Percentiles rank a stretch among this genome's conserved stretches.
These are phyloP conservation scores for Petrolisthes manimaculis DNA, from an alignment of 2,888 invertebrate species.

Conservation along the genomic window DNA sequence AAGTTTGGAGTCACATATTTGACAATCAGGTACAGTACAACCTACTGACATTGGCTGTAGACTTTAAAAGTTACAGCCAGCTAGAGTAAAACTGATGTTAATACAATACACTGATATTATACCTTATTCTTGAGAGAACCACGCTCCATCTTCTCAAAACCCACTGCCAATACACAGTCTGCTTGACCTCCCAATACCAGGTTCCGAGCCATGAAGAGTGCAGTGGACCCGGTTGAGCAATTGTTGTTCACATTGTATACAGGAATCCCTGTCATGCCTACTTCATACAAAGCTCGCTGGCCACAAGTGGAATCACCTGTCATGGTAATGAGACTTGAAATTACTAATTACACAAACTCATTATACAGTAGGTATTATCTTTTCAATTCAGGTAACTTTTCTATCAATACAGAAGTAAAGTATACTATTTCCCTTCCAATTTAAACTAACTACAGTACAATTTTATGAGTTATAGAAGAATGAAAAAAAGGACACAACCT, in stretches of 20 bases:
- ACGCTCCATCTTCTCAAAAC: conserved; percentile 98
- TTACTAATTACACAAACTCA: background rate
- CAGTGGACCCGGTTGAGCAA: conserved; percentile 96
- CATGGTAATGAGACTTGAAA: conserved; percentile 40
- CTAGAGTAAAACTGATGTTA: too few relatives aligned
- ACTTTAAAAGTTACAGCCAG: too few relatives aligned
- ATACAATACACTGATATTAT: conserved; percentile 63
- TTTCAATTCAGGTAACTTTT: too few relatives aligned
- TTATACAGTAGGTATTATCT: too few relatives aligned
- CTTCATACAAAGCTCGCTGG: conserved; percentile 92
- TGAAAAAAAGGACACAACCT: too few relatives aligned
- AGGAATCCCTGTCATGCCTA: conserved; percentile 96
- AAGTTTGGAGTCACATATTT: too few relatives aligned
- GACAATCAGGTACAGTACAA: too few relatives aligned
- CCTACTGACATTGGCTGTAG: too few relatives aligned
- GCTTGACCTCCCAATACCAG: conserved; percentile 88
- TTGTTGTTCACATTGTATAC: conserved; percentile 99
- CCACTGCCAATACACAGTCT: conserved; percentile 91
- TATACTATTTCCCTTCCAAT: too few relatives aligned
- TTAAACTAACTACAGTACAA: too few relatives aligned
- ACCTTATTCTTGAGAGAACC: conserved; percentile 87
- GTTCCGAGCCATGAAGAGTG: conserved; percentile 90
- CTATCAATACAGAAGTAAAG: too few relatives aligned
- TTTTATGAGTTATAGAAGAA: too few relatives aligned
- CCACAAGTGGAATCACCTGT: conserved; percentile 92